Percentiles rank a stretch among this genome's conserved stretches.
phyloP scores from a whole-genome alignment of 2,888 invertebrate species.

The Syrista parreyssii region DNA sequence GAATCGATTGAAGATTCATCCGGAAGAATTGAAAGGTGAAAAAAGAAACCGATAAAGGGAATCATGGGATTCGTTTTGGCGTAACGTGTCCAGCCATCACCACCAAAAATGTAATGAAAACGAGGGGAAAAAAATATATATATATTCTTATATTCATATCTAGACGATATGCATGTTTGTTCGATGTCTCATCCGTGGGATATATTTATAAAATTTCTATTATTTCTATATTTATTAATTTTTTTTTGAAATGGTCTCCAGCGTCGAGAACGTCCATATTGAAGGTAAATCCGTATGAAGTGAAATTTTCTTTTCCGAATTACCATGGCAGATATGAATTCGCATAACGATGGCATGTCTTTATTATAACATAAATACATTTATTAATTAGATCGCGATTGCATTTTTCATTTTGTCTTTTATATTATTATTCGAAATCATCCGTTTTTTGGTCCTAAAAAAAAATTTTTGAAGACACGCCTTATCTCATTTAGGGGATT shows the following conservation, averaged over 20 bases:
- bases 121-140: constrained; percentile 18
- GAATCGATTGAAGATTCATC: neutral
- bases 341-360: neutral
- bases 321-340: neutral
- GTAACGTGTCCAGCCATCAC: constrained; percentile 46
- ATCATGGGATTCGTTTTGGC: neutral
- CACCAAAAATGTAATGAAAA: constrained; percentile 38
- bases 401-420: neutral
- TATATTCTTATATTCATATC: constrained; percentile 4
- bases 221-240: neutral
- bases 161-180: constrained; percentile 30
- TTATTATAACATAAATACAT: neutral
- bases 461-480: neutral
- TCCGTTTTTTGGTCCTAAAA: neutral
- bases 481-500: neutral
- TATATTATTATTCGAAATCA: neutral
- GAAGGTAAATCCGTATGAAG: neutral
- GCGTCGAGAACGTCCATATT: neutral
- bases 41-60: neutral
- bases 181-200: constrained; percentile 27
- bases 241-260: neutral
- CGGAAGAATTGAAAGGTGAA: neutral
- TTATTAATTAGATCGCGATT: neutral
- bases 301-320: neutral
- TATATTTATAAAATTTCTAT: constrained; percentile 4